phyloP scores from a whole-genome alignment of 35 echinoderm and acorn worm species.

The Amphiura filiformis region DNA sequence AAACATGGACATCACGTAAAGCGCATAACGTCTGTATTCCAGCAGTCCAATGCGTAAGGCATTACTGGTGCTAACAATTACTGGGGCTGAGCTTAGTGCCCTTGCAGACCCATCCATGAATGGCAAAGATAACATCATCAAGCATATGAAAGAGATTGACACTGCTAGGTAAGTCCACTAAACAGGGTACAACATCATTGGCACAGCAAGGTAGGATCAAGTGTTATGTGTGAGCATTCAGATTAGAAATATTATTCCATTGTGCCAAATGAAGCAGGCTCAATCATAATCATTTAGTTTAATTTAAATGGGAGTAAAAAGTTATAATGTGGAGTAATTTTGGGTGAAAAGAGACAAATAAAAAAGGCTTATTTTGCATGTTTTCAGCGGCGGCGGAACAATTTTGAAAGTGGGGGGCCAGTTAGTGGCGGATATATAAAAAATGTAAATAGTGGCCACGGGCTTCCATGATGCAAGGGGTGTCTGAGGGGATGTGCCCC shows the following conservation, averaged over 20 bases:
- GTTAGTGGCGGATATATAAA: no score
- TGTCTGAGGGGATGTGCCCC: no score
- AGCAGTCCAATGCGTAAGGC: constrained; percentile 61
- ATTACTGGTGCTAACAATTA: constrained; percentile 66
- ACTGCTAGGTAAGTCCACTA: constrained; percentile 65
- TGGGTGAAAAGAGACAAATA: no score
- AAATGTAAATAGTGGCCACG: no score
- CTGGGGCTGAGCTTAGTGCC: constrained; percentile 70
- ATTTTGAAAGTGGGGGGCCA: no score
- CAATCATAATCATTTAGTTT: no score
- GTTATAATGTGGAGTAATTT: no score
- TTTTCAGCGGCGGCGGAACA: no score
- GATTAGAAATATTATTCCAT: neutral
- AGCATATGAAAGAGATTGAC: constrained; percentile 93
- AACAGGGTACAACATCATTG: no score
- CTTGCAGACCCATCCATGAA: constrained; percentile 88
- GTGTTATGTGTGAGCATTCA: neutral
- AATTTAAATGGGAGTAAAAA: no score
- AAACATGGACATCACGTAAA: constrained; percentile 86
- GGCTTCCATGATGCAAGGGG: no score
- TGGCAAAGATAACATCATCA: constrained; percentile 77
- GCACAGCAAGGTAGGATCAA: neutral
- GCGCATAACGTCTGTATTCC: constrained; percentile 73
- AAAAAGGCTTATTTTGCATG: no score
- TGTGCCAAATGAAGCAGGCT: neutral